A percentile compares a stretch with the other conserved stretches of the same genome.
phyloP scores from a whole-genome alignment of 1,140 invertebrate species.

The Zaprionus kolodkinae region DNA sequence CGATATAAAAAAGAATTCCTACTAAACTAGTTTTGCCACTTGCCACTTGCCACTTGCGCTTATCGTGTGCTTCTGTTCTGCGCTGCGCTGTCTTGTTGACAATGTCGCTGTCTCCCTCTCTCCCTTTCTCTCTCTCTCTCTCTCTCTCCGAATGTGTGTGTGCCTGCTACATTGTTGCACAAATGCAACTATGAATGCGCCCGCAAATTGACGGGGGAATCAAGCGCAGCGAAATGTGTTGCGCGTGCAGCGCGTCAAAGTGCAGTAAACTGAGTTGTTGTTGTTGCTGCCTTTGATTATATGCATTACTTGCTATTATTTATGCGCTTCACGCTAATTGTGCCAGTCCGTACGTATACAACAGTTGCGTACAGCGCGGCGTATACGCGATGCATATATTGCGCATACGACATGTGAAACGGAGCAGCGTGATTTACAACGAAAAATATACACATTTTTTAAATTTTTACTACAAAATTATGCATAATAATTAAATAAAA shows the following conservation, averaged over 20 bases:
- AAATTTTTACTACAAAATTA: neutral
- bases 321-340: constrained; percentile 32
- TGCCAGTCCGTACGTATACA: neutral
- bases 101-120: constrained; percentile 3
- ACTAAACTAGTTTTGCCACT: constrained; percentile 73
- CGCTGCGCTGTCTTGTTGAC: constrained; percentile 22
- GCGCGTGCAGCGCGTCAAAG: constrained; percentile 34
- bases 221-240: constrained; percentile 39
- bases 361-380: constrained; percentile 20
- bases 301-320: constrained; percentile 36
- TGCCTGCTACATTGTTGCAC: constrained; percentile 47
- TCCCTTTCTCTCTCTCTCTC: constrained; percentile 11
- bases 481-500: constrained; percentile 2
- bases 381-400: constrained; percentile 58
- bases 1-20: constrained; percentile 53
- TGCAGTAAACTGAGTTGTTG: constrained; percentile 42
- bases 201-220: constrained; percentile 49
- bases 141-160: neutral
- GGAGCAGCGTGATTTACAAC: neutral
- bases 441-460: neutral
- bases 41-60: constrained; percentile 25
- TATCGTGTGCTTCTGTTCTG: constrained; percentile 21
- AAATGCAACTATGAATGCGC: constrained; percentile 26
- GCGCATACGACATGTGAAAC: constrained; percentile 49
- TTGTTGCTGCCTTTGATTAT: constrained; percentile 21